phyloP scores from a whole-genome alignment of 2,888 invertebrate genomes.

The Halictus quadricinctus region DNA sequence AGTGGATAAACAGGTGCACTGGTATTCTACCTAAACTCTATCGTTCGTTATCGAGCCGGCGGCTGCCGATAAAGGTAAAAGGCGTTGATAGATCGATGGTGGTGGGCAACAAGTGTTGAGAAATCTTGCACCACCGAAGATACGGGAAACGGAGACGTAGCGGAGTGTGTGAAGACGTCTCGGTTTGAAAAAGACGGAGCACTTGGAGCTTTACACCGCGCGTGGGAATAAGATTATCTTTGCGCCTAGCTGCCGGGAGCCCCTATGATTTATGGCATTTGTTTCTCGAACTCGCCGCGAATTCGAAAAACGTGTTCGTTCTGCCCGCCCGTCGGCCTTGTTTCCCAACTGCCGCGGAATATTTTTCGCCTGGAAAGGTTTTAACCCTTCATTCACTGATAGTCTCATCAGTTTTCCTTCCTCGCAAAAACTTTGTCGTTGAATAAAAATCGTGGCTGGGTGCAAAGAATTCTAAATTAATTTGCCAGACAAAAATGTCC shows the following conservation, averaged over 20 bases:
- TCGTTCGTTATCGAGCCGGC: slow-evolving; percentile 29
- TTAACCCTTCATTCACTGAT: neutral
- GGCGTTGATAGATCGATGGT: slow-evolving; percentile 58
- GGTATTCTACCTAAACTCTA: slow-evolving; percentile 15
- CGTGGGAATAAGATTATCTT: slow-evolving; percentile 34
- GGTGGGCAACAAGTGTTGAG: slow-evolving; percentile 62
- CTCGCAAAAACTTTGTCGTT: too few species aligned
- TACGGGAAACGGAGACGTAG: slow-evolving; percentile 7
- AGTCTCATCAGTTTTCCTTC: too few species aligned
- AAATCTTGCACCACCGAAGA: slow-evolving; percentile 37
- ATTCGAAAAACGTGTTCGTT: neutral
- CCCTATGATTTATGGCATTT: slow-evolving; percentile 37
- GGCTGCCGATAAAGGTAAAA: slow-evolving; percentile 25
- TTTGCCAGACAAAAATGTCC: too few species aligned
- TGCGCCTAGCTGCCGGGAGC: neutral
- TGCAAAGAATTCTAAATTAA: too few species aligned
- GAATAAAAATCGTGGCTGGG: too few species aligned
- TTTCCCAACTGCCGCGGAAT: neutral
- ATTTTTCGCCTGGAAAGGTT: neutral
- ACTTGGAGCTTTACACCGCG: neutral
- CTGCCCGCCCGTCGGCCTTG: too few species aligned
- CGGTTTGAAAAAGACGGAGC: slow-evolving; percentile 30
- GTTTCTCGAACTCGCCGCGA: neutral
- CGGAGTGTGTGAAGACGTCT: slow-evolving; percentile 6
- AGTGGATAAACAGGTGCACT: slow-evolving; percentile 25